phyloP scores from a whole-genome alignment of 2,113 vertebrate genomes.

The Cyprinodon variegatus region DNA sequence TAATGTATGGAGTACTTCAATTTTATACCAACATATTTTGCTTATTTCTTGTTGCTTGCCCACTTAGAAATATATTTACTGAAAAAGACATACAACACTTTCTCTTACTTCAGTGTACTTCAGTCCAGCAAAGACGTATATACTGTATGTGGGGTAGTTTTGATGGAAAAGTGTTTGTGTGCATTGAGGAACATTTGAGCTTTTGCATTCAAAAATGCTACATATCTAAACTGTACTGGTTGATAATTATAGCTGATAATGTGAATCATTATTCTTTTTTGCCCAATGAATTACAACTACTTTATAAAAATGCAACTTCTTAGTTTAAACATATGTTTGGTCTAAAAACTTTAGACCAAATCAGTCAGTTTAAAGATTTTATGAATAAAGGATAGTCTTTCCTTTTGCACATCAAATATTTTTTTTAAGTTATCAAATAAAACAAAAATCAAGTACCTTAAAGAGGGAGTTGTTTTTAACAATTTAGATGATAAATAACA shows the following conservation, averaged over 20 bases:
- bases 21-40: neutral
- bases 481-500: neutral
- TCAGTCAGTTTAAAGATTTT: neutral
- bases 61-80: neutral
- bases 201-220: conserved; percentile 51
- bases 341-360: neutral
- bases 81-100: neutral
- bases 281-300: conserved; percentile 9
- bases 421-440: neutral
- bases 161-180: conserved; percentile 30
- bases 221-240: conserved; percentile 49
- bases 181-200: conserved; percentile 28
- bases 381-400: neutral
- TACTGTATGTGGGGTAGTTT: conserved; percentile 35
- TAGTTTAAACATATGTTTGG: neutral
- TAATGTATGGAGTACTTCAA: neutral
- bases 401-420: neutral
- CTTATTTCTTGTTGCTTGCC: neutral
- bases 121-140: conserved; percentile 24
- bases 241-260: conserved; percentile 34
- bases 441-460: neutral
- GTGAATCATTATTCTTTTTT: conserved; percentile 18
- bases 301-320: neutral
- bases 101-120: neutral
- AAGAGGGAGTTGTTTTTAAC: neutral